Evolutionary conservation across 2,888 invertebrate genomes (phyloP).

Genomic region (Tetropium fuscum): DNA sequence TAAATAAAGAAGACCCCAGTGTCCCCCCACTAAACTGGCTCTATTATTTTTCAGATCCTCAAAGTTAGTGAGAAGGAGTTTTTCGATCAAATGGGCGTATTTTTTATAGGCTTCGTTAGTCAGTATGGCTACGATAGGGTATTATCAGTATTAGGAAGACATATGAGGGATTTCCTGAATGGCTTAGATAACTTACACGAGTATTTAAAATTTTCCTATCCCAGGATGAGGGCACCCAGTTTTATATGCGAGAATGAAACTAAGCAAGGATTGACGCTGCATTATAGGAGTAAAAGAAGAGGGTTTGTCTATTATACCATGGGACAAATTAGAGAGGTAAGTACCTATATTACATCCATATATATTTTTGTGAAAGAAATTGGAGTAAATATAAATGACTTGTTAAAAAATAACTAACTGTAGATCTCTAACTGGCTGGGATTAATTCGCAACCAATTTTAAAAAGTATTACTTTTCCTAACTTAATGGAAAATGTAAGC

Average conservation of each 20-base stretch:
- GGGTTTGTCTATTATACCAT: conserved; percentile 98
- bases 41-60: conserved; percentile 74
- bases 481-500: too few relatives aligned
- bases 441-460: too few relatives aligned
- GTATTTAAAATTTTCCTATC: conserved; percentile 96
- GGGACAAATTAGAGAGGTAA: conserved; percentile 91
- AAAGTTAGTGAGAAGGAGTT: conserved; percentile 90
- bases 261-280: conserved; percentile 89
- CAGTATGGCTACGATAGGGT: conserved; percentile 96
- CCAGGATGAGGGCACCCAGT: conserved; percentile 91
- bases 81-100: conserved; percentile 94
- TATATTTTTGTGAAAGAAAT: too few relatives aligned
- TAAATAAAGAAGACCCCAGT: not conserved
- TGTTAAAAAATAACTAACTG: too few relatives aligned
- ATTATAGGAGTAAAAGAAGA: conserved; percentile 91
- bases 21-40: not conserved
- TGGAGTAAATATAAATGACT: too few relatives aligned
- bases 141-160: conserved; percentile 88
- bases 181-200: conserved; percentile 97
- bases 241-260: conserved; percentile 98
- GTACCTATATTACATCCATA: too few relatives aligned
- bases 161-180: conserved; percentile 96
- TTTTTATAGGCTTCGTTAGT: conserved; percentile 93
- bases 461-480: too few relatives aligned
- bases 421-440: too few relatives aligned